Base-by-base conservation (phyloP, 1,140 invertebrate species). In the Drosophila kurseongensis region DNA sequence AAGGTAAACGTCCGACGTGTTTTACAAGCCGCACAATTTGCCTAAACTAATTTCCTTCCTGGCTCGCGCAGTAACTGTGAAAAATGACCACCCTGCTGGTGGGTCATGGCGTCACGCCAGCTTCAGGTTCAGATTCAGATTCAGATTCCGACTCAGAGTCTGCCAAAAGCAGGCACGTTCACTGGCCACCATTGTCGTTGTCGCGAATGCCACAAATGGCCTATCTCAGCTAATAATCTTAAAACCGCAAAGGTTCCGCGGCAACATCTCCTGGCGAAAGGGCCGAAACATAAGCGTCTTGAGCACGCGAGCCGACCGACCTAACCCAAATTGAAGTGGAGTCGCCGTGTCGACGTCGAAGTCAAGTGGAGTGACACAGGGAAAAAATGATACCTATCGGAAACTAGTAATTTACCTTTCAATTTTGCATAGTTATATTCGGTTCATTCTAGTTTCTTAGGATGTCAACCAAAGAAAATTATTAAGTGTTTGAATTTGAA, bases 191-290 rank as follows among this genome's bases (percentile, higher is more conserved):
- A 63, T 61, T 57, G 55, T 56, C 51, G 74, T 78, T 77, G 75
- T 78, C 74, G 74, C 66, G 68, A 71, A 57, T 77, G 75, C 74
- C 74, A 76, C 82, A 82, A 86, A 86, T 86, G 83, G 75, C 75
- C 85, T 89, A 89, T 89, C 84, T 84, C 40, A 69, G 80, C 84
- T 89, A 89, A 89, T 89, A 89, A 89, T 89, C 84, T 89, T 78
- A 78, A 84, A 89, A 84, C 84, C 84, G 82, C 84, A 78, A 80
- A 83, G 79, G 72, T 71, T 75, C 63, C 69, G 61, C 76, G 59
- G 42, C 45, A 78, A 81, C 75, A 83, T 78, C 79, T 83, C 79
- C 47, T 45, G 44, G 67, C 75, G 59, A 76, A 79, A 74, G 78
- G 75, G 55, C 73, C 80, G 41, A 80, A 89, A 72, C 77, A 52